phyloP scores from a whole-genome alignment of 2,888 invertebrate species.

The Xylophagus ater region DNA sequence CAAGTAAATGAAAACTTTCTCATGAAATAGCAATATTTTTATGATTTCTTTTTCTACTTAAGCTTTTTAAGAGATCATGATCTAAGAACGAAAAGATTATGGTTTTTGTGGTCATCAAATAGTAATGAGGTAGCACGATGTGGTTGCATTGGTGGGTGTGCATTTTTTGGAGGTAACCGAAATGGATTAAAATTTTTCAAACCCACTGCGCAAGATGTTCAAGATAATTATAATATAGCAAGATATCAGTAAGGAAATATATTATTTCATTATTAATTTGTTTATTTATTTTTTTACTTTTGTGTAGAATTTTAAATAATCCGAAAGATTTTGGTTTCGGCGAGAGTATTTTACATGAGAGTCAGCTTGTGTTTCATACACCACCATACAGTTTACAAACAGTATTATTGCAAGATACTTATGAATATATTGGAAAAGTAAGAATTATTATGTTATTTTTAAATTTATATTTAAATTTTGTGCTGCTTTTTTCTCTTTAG shows the following conservation, averaged over 20 bases:
- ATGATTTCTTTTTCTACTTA: constrained; percentile 10
- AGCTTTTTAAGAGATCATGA: constrained; percentile 71
- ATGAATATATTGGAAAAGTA: constrained; percentile 35
- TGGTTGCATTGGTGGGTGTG: constrained; percentile 91
- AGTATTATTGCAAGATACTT: constrained; percentile 60
- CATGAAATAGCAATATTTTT: neutral
- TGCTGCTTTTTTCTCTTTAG: constrained; percentile 10
- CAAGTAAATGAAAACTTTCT: constrained; percentile 41
- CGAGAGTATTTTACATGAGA: constrained; percentile 81
- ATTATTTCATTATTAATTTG: neutral
- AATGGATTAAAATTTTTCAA: constrained; percentile 84
- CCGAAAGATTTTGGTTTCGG: constrained; percentile 85
- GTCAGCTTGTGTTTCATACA: constrained; percentile 79
- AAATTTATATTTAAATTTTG: constrained; percentile 2
- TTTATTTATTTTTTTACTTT: constrained; percentile 10
- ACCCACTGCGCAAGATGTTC: constrained; percentile 66
- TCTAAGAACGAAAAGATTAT: constrained; percentile 70
- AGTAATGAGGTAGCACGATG: constrained; percentile 63
- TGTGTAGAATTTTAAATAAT: constrained; percentile 54
- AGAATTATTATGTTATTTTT: constrained; percentile 1
- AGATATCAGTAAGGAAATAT: constrained; percentile 39
- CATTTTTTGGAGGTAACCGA: constrained; percentile 85
- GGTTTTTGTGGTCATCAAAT: constrained; percentile 78
- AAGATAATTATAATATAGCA: constrained; percentile 74
- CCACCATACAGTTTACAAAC: constrained; percentile 74